These are phyloP conservation scores for Notoglanidium macrostoma DNA, from an alignment of 2,797 vertebrate species.

Conservation along the genomic window DNA sequence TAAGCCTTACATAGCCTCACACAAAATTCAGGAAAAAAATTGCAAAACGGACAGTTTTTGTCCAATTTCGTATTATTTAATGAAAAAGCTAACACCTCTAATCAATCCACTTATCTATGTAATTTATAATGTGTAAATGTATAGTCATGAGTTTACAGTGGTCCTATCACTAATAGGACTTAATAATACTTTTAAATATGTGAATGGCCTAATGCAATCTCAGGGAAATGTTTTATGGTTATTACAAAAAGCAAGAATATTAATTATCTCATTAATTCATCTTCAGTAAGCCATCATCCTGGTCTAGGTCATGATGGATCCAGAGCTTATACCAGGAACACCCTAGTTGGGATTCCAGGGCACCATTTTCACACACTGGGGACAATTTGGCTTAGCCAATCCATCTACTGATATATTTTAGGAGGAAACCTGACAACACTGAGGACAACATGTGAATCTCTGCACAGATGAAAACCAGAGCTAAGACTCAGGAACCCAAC, in stretches of 20 bases:
- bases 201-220: not conserved
- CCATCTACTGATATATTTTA: not conserved
- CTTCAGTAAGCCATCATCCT: not conserved
- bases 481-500: not conserved
- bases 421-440: not conserved
- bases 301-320: not conserved
- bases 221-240: not conserved
- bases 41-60: not conserved
- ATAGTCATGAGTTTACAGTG: not conserved
- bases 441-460: not conserved
- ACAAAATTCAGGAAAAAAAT: not conserved
- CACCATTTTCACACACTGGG: not conserved
- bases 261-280: not conserved
- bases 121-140: not conserved
- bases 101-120: not conserved
- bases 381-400: not conserved
- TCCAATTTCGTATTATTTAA: not conserved
- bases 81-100: not conserved
- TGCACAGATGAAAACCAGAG: not conserved
- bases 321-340: not conserved
- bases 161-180: not conserved
- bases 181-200: not conserved
- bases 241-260: not conserved
- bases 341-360: not conserved
- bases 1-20: not conserved